Evolutionary conservation across 2,888 invertebrate genomes (phyloP), one percentile per base, ranked within the genome.

Genomic region (Thera obeliscata): DNA sequence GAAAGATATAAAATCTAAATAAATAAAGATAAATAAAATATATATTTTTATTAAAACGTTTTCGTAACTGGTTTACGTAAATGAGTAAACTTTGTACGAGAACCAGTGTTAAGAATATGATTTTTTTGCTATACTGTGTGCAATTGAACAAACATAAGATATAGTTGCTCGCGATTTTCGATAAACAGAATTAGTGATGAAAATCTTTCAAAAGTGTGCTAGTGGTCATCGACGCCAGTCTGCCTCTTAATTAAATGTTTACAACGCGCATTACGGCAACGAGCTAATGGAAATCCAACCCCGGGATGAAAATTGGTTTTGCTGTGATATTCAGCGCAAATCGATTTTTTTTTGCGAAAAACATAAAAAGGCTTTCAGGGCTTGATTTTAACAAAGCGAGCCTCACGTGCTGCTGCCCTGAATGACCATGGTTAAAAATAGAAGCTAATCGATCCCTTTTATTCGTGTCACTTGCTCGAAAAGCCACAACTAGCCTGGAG

Each of bases 371-470:
- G 74, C 76, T 74, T 73, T 73, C 57, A 74, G 69, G 60, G 69
- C 61, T 60, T 61, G 52, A 55, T 71, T 71, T 67, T 64, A 71
- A 71, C 70, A 71, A 73, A 62, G 64, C 64, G 67, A 49, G 60
- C 67, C 61, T 69, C 66, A 75, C 74, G 77, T 78, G 77, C 76
- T 76, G 75, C 74, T 80, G 81, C 77, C 80, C 81, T 79, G 74
- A 76, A 83, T 84, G 80, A 84, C 83, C 83, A 81, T 76, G 86
- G 80, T 84, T 92, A 92, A 90, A 93, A 92, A 93, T 93, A 93
- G 93, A 91, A 88, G 84, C 84, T 88, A 90, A 93, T 93, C 93
- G 93, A 93, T 93, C 87, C 74, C 87, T 84, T 85, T 88, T 88
- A 91, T 89, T 87, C 83, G 88, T 89, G 92, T 91, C 91, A 91